Conservation (phyloP, 2,888 invertebrate genomes). For the Epinotia bilunana region DNA sequence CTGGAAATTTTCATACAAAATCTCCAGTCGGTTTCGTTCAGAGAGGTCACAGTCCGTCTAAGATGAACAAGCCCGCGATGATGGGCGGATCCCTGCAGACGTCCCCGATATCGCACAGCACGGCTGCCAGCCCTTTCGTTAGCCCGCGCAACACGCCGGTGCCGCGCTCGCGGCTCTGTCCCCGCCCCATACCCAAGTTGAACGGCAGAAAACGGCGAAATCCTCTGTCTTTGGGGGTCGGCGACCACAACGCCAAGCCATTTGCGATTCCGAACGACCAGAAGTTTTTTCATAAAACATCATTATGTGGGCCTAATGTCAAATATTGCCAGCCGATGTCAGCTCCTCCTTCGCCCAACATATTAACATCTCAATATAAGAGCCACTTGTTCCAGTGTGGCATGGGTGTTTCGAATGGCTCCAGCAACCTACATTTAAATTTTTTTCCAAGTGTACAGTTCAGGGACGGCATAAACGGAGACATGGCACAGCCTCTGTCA, state of each 20-base stretch:
- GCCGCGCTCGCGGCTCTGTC: conserved; percentile 86
- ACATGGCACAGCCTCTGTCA: conserved; percentile 70
- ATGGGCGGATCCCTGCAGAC: conserved; percentile 76
- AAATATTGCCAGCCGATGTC: conserved; percentile 85
- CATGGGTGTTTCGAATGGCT: conserved; percentile 68
- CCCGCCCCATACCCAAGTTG: conserved; percentile 78
- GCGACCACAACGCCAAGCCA: conserved; percentile 66
- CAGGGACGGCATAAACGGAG: conserved; percentile 77
- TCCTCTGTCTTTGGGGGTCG: conserved; percentile 67
- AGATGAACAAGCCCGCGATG: conserved; percentile 67
- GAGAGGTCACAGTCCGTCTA: conserved; percentile 72
- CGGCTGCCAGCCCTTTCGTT: conserved; percentile 91
- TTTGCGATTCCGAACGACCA: conserved; percentile 80
- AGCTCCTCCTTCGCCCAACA: conserved; percentile 88
- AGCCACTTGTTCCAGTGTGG: conserved; percentile 79
- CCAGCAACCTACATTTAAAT: conserved; percentile 74
- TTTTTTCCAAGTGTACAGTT: conserved; percentile 74
- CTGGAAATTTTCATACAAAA: conserved; percentile 78
- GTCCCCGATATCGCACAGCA: conserved; percentile 85
- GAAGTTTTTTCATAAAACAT: conserved; percentile 68
- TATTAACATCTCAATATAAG: conserved; percentile 77
- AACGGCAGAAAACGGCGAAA: conserved; percentile 72
- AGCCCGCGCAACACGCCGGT: conserved; percentile 92
- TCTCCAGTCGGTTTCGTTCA: conserved; percentile 74
- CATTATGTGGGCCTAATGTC: conserved; percentile 62